These are phyloP conservation scores for Myotis brandtii DNA, from an alignment of 2,113 vertebrate species.

Conservation along the genomic window DNA sequence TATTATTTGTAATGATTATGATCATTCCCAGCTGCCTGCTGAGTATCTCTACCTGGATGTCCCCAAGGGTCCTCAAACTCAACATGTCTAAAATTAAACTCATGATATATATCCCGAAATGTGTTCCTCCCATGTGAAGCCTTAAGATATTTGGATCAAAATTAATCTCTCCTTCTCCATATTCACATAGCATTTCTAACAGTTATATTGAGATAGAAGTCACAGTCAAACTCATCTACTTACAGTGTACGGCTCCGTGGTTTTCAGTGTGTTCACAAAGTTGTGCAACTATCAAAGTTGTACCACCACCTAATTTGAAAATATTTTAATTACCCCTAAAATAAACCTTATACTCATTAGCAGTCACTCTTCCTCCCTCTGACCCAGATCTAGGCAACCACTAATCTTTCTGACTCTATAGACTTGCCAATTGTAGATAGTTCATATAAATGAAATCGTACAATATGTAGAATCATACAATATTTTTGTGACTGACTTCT, in stretches of 20 bases:
- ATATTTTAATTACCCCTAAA: neutral
- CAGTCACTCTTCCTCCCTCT: neutral
- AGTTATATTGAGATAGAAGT: neutral
- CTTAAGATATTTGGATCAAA: neutral
- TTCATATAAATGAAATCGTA: neutral
- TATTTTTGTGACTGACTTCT: neutral
- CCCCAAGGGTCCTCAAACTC: neutral
- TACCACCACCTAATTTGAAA: neutral
- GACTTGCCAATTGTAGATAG: neutral
- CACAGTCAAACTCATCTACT: neutral
- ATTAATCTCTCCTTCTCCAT: neutral
- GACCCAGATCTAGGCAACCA: neutral
- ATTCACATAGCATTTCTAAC: neutral
- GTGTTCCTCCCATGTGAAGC: neutral
- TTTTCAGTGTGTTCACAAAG: neutral
- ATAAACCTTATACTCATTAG: neutral
- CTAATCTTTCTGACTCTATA: neutral
- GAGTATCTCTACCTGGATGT: neutral
- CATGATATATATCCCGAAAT: accelerated
- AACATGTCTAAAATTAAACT: neutral
- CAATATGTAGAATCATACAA: neutral
- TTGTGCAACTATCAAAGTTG: neutral
- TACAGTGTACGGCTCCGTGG: neutral
- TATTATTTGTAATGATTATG: neutral
- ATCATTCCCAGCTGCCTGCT: neutral